Base-by-base conservation (phyloP, 2,113 vertebrate genomes). In the Proteles cristata region DNA sequence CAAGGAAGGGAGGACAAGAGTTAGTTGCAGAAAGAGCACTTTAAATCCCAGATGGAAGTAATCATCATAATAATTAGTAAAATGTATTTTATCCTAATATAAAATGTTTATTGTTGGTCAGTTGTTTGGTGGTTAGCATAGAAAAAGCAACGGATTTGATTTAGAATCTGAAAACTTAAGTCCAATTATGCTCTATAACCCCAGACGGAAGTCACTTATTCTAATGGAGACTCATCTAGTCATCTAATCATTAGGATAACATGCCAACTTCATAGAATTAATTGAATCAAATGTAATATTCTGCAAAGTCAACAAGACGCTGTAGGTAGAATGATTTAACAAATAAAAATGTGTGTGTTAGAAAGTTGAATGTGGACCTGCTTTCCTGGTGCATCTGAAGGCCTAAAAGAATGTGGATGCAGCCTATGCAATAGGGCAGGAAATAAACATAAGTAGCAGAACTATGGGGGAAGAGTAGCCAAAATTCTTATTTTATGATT, bases 101-200 rank as follows among this genome's bases (percentile, higher is more conserved):
- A 84, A 88, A 43, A 43, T 76, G 68, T 96, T 97, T 23, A 19
- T 65, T n/a, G 2, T 65, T 87, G 9, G 25, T 35, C 35, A 69
- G 0, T 88, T 87, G 39, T 89, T 93, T 80, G 76, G 69, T 82
- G 31, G 33, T 21, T 53, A 39, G 43, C 55, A 69, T 73, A 88
- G 71, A 65, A 50, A 71, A 83, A 80, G 16, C 35, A 82, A 76
- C 45, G n/a, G 2, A n/a, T 74, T 88, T 77, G n/a, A 88, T 35
- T 79, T 74, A 90, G 71, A 61, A 66, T 76, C 68, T 83, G 45
- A 83, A 96, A 94, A 89, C 48, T 23, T n/a, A 43, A 58, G 28
- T 76, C 35, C 35, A 48, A n/a, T 61, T 88, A 33, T 77, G 45
- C 84, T 28, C 23, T 65, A 5, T 74, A 65, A 83, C 1, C 33